Percentiles rank a stretch among this genome's conserved stretches.
phyloP scores from a whole-genome alignment of 2,113 vertebrate species.

The Lota lota region DNA sequence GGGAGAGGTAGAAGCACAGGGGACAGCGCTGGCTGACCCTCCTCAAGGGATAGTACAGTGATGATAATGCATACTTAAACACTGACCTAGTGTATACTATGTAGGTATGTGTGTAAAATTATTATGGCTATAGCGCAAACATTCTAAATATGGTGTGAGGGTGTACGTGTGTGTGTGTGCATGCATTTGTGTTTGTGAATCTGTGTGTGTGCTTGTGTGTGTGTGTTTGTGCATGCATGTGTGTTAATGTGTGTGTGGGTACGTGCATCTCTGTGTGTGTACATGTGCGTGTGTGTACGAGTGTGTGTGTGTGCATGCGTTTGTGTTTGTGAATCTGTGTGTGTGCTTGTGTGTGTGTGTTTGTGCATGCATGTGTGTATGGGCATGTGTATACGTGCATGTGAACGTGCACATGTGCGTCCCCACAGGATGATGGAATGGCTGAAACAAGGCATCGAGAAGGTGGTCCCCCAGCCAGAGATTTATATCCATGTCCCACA shows the following conservation, averaged over 20 bases:
- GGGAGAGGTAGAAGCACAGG: neutral
- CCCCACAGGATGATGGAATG: conserved; percentile 65
- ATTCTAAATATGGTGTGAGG: neutral
- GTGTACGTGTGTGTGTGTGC: too few relatives aligned
- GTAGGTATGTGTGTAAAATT: neutral
- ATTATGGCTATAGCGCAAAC: neutral
- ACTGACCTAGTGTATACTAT: too few relatives aligned
- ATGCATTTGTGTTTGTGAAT: too few relatives aligned
- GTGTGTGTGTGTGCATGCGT: too few relatives aligned
- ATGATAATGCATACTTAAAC: neutral
- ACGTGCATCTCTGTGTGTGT: too few relatives aligned
- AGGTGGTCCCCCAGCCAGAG: conserved; percentile 71
- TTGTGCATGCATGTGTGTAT: neutral
- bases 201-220: too few relatives aligned
- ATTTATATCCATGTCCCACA: neutral
- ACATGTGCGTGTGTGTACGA: too few relatives aligned
- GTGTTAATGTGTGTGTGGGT: too few relatives aligned
- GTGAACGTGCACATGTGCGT: conserved; percentile 9
- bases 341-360: too few relatives aligned
- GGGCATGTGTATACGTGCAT: neutral
- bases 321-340: too few relatives aligned
- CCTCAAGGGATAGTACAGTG: neutral
- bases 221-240: too few relatives aligned
- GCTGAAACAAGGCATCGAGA: conserved; percentile 71
- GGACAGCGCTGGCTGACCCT: neutral